These are phyloP conservation scores for Phania funesta DNA, from an alignment of 2,888 invertebrate species.

Conservation along the genomic window DNA sequence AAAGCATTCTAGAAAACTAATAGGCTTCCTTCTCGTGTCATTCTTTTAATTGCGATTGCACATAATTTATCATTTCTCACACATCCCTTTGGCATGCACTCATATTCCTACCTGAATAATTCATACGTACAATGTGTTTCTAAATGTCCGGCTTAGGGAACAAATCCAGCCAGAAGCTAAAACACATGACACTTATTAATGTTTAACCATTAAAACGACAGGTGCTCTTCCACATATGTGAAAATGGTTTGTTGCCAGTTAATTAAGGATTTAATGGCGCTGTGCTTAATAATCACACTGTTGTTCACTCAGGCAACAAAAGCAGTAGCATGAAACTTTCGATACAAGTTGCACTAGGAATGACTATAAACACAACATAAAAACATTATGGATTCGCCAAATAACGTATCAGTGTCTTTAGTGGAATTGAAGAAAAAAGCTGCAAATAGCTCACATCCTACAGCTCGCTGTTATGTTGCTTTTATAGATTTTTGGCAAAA, in stretches of 20 bases:
- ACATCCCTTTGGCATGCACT: not conserved
- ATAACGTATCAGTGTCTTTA: too few species aligned
- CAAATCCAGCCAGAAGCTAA: slow-evolving; percentile 4
- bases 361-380: not conserved
- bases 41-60: not conserved
- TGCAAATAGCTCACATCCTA: not conserved
- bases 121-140: not conserved
- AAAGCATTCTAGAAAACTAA: too few species aligned
- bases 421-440: not conserved
- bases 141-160: slow-evolving; percentile 23
- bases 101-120: not conserved
- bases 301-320: not conserved
- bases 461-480: not conserved
- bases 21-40: not conserved
- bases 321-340: not conserved
- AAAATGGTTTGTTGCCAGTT: slow-evolving; percentile 6
- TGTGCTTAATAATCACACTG: slow-evolving; percentile 28
- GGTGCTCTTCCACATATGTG: slow-evolving; percentile 22
- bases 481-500: slow-evolving; percentile 13
- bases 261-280: slow-evolving; percentile 52
- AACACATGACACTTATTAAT: slow-evolving; percentile 61
- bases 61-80: not conserved
- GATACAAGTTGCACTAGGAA: not conserved
- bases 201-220: slow-evolving; percentile 57
- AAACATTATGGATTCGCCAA: too few species aligned